Base-by-base conservation (phyloP, 1,140 invertebrate species). In the Epicauta chinensis region DNA sequence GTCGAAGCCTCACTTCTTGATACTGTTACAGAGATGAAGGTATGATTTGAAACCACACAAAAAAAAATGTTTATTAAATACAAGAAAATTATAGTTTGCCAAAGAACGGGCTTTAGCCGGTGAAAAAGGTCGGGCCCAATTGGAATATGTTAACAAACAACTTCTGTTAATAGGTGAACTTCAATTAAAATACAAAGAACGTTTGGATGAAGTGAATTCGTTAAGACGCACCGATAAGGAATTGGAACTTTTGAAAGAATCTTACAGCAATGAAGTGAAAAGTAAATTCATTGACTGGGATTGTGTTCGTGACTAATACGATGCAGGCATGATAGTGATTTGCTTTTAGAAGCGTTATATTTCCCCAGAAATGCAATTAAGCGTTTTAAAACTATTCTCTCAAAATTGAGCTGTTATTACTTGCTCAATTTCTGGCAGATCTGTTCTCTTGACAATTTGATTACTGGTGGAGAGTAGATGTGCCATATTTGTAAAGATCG, bases 121-220 rank as follows among this genome's bases (percentile, higher is more conserved):
- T 2, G 64, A 72, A 58, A 66, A 68, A 42, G 60, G 65, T n/a
- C 60, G 61, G 36, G 54, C 62, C 5, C 63, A 73, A 53, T 47
- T 74, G 17, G 66, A 69, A 50, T 55, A 64, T 29, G 60, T 71
- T 5, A 73, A 72, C 45, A 64, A 64, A 46, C 68, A 75, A 56
- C 50, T 73, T 14, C 48, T 73, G 3, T 50, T 74, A 30, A 62
- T 67, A 39, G 71, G 71, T 5, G 77, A 79, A 60, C 63, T 76
- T 11, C 74, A 77, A 45, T 59, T 75, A 15, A 72, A 72, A 47
- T 76, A 73, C 42, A 64, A 68, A 14, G 74, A 78, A 58, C 65
- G 66, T 34, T 59, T 79, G n/a, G 64, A 61, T 11, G 69, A 75
- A 49, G 50, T 76, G 5, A 60, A 71, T 16, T 64, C 67, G 17